Evolutionary conservation across 2,888 invertebrate species (phyloP).

Genomic region (Scaeva pyrastri): DNA sequence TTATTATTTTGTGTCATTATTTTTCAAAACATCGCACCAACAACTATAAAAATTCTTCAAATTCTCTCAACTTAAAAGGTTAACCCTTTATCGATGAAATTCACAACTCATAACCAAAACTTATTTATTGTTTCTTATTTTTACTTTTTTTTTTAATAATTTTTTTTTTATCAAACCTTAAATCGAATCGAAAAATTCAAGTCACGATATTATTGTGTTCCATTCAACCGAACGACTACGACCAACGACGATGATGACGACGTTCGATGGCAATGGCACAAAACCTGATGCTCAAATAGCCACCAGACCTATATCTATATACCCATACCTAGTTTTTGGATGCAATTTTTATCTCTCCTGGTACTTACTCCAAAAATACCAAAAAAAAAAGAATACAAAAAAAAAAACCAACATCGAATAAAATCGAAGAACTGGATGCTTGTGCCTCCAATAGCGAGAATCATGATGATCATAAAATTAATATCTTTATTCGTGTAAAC

Average conservation of each 20-base stretch:
- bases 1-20: constrained; percentile 1
- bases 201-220: constrained; percentile 64
- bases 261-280: constrained; percentile 15
- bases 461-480: constrained; percentile 73
- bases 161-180: constrained; percentile 25
- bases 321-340: constrained; percentile 45
- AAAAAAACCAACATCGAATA: constrained; percentile 11
- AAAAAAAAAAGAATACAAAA: not conserved
- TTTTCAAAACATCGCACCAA: not conserved
- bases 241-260: too few species aligned
- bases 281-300: constrained; percentile 43
- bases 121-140: constrained; percentile 34
- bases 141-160: not conserved
- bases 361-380: constrained; percentile 20
- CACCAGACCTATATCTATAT: not conserved
- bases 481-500: constrained; percentile 74
- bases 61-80: constrained; percentile 40
- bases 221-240: constrained; percentile 10
- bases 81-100: constrained; percentile 64
- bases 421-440: constrained; percentile 44
- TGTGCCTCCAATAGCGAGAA: constrained; percentile 62
- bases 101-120: constrained; percentile 57
- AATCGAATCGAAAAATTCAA: constrained; percentile 48
- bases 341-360: constrained; percentile 56
- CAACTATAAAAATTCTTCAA: constrained; percentile 5